Evolutionary conservation across 2,888 invertebrate species (phyloP).

Genomic region (Sinhomidia bicolor): DNA sequence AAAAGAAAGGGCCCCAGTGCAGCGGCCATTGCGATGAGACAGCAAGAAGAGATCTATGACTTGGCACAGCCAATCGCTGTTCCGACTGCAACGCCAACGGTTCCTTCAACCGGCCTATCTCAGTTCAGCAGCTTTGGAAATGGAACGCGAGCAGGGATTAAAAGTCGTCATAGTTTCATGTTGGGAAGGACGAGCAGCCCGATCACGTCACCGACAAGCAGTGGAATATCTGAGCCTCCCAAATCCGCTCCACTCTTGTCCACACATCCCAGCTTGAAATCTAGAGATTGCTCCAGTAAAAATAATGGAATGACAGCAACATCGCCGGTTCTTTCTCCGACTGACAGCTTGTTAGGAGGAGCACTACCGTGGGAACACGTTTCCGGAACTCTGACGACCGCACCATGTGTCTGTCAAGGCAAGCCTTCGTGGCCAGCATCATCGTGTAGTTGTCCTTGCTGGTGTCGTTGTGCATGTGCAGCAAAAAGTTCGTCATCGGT

Average conservation of each 20-base stretch:
- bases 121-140: not conserved
- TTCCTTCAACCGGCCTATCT: not conserved
- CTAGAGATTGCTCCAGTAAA: not conserved
- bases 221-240: constrained; percentile 4
- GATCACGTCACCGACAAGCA: constrained; percentile 16
- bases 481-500: not conserved
- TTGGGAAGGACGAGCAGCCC: constrained; percentile 11
- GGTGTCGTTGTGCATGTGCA: constrained; percentile 33
- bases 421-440: constrained; percentile 40
- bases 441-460: constrained; percentile 61
- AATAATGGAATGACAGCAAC: not conserved
- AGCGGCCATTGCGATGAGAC: constrained; percentile 76
- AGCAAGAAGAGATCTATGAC: constrained; percentile 77
- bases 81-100: constrained; percentile 33
- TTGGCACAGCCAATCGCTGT: constrained; percentile 72
- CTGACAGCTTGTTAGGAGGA: constrained; percentile 45
- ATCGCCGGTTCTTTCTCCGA: constrained; percentile 15
- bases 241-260: constrained; percentile 65
- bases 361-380: constrained; percentile 46
- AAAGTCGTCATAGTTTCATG: constrained; percentile 56
- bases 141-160: constrained; percentile 24
- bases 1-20: constrained; percentile 79
- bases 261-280: constrained; percentile 71
- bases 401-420: constrained; percentile 54
- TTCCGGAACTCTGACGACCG: constrained; percentile 1